Evolutionary conservation across 2,797 vertebrate species (phyloP).

Genomic region (Gephyroberyx darwinii): DNA sequence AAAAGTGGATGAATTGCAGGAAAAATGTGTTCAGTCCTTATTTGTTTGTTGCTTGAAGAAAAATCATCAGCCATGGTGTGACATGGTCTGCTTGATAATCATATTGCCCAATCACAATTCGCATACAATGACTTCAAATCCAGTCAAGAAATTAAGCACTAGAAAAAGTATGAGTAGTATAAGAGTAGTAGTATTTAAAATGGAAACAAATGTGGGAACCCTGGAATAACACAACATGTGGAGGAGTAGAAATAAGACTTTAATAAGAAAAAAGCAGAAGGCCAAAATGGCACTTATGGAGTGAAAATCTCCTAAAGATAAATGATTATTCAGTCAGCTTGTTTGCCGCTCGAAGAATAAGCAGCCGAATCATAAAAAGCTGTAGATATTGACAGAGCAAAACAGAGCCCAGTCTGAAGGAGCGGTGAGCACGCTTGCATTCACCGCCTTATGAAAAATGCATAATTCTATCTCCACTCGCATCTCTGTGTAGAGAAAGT

Average conservation of each 20-base stretch:
- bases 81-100: not conserved
- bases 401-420: constrained; percentile 63
- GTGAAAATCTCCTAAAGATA: constrained; percentile 31
- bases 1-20: not conserved
- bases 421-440: constrained; percentile 60
- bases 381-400: constrained; percentile 71
- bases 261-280: constrained; percentile 23
- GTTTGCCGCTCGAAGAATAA: constrained; percentile 59
- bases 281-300: constrained; percentile 40
- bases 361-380: constrained; percentile 61
- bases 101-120: not conserved
- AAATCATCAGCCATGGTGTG: not conserved
- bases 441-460: constrained; percentile 77
- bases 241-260: constrained; percentile 14
- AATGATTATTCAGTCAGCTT: constrained; percentile 51
- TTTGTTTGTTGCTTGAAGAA: constrained; percentile 2
- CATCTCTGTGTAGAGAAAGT: constrained; percentile 67
- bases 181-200: too few relatives aligned
- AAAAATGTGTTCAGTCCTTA: too few relatives aligned
- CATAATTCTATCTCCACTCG: constrained; percentile 72
- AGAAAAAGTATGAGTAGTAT: constrained; percentile 3
- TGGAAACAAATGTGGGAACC: not conserved
- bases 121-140: constrained; percentile 12
- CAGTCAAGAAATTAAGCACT: not conserved
- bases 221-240: constrained; percentile 9